These are phyloP conservation scores for Hemibates koningsi DNA, from an alignment of 2,113 vertebrate species.

Conservation along the genomic window DNA sequence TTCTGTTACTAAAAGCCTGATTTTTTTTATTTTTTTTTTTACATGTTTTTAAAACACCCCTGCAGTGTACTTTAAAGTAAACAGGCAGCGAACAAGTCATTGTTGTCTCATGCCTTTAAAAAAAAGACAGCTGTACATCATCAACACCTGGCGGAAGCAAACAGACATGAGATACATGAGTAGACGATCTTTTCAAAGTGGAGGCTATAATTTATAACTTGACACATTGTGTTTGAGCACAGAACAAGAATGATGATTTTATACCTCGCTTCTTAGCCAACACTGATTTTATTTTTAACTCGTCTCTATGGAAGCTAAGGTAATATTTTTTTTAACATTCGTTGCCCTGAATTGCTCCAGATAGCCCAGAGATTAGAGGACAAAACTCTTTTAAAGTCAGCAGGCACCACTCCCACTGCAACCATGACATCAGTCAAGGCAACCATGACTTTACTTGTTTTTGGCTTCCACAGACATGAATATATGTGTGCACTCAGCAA, in stretches of 20 bases:
- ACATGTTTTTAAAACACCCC: not conserved
- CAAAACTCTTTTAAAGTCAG: constrained; percentile 3
- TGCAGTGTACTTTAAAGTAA: not conserved
- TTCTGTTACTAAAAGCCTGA: not conserved
- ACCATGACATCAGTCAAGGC: constrained; percentile 25
- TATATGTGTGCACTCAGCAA: not conserved
- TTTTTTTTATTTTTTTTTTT: not conserved
- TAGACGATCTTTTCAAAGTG: not conserved
- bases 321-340: not conserved
- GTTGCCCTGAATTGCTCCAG: not conserved
- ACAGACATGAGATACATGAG: not conserved
- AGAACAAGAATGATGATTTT: not conserved
- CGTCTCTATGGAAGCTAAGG: not conserved
- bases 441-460: constrained; percentile 25
- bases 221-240: not conserved
- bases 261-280: not conserved
- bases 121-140: not conserved
- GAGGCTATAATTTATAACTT: constrained; percentile 12
- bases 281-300: not conserved
- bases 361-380: constrained; percentile 8
- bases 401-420: not conserved
- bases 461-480: not conserved
- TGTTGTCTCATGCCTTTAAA: not conserved
- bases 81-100: not conserved
- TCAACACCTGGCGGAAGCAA: constrained; percentile 14